Percentiles rank a stretch among this genome's conserved stretches.
These are phyloP conservation scores for Chrysotoxum bicinctum DNA, from an alignment of 2,888 invertebrate species.

Conservation along the genomic window DNA sequence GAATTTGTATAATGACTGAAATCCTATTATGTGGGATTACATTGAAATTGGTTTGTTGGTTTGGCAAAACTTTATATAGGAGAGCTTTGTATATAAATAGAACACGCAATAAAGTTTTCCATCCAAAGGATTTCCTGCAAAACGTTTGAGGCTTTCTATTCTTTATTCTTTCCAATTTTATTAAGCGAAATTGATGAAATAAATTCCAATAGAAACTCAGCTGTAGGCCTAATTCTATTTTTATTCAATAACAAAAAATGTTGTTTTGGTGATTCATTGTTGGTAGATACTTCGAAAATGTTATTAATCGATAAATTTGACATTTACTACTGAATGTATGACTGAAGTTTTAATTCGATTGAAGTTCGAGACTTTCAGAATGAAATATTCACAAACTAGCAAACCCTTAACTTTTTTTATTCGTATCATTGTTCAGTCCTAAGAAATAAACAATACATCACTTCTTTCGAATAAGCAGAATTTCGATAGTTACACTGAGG, in stretches of 20 bases:
- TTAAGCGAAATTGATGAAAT: background rate
- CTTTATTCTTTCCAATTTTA: background rate
- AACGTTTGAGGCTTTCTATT: slow-evolving; percentile 8
- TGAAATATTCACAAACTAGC: background rate
- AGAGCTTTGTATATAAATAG: slow-evolving; percentile 9
- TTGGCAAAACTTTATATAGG: slow-evolving; percentile 16
- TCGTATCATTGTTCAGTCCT: background rate
- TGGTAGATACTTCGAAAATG: background rate
- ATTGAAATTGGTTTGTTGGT: slow-evolving; percentile 53
- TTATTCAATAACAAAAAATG: background rate
- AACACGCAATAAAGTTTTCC: slow-evolving; percentile 15
- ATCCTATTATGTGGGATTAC: slow-evolving; percentile 55
- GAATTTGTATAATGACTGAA: slow-evolving; percentile 53
- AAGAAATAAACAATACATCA: background rate
- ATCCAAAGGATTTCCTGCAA: background rate
- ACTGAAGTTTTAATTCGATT: background rate
- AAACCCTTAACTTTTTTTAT: background rate
- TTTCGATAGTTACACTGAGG: background rate
- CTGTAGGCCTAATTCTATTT: background rate
- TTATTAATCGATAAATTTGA: background rate
- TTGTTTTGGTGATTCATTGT: background rate
- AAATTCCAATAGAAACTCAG: background rate
- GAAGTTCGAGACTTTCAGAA: background rate
- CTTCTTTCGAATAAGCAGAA: background rate
- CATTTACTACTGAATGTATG: background rate